Evolutionary conservation across 2,113 vertebrate genomes (phyloP), one percentile per base, ranked within the genome.

Genomic region (Tragelaphus imberbis): DNA sequence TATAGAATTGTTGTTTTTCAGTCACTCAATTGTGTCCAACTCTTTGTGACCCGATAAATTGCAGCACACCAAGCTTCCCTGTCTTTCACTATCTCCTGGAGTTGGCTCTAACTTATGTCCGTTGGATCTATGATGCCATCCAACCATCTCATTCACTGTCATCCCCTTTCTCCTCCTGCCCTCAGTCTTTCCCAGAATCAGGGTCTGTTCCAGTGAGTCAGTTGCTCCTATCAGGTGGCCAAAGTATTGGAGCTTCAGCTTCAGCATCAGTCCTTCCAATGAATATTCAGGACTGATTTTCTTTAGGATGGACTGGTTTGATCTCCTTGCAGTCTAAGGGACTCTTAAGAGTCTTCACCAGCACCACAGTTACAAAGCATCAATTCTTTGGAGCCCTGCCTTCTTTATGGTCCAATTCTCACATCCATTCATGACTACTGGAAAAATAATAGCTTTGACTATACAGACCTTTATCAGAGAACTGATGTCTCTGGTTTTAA

Each of bases 11-110:
- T 61, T 27, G 68, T 40, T 40, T 36, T 75, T 75, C 21, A 6
- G 10, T 40, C 2, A 1, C 9, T 71, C 68, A 23, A 0, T 40
- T 36, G 19, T 71, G n/a, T 36, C 10, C 5, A 2, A n/a, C 16
- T 71, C n/a, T 40, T 40, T 40, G n/a, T 40, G 68, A 71, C 19
- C n/a, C 8, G n/a, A 71, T 71, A 36, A 36, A 71, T 4, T 40
- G 68, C 19, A 71, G 63, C 68, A 40, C 10, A 12, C 68, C 68
- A 75, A 40, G 68, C 2, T 75, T 75, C 68, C 21, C 68, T 75
- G n/a, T 21, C 68, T 75, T 75, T 75, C n/a, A 75, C n/a, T 75
- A 6, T 75, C 21, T 75, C 36, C 68, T 40, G 68, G 36, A 75
- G 68, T 75, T 75, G 68, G 19, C 68, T 75, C 36, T 13, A 75